Evolutionary conservation across 2,113 vertebrate genomes (phyloP).

Genomic region (Pimephales promelas): DNA sequence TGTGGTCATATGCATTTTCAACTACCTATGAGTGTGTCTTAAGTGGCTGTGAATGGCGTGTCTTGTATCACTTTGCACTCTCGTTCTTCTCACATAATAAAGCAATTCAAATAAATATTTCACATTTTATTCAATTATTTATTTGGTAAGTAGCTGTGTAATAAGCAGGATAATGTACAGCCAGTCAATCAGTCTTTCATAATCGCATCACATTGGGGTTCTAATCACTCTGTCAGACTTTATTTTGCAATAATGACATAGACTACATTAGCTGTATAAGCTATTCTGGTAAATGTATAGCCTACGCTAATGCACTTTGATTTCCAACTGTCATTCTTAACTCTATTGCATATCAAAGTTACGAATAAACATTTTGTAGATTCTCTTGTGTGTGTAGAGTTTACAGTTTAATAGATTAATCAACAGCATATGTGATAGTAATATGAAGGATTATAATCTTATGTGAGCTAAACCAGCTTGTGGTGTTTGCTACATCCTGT

Average conservation of each 20-base stretch:
- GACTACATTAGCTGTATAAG: constrained; percentile 8
- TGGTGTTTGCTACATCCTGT: constrained; percentile 59
- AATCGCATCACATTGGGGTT: background rate
- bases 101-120: background rate
- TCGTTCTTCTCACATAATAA: background rate
- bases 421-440: background rate
- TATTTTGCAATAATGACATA: constrained; percentile 14
- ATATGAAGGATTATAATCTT: constrained; percentile 10
- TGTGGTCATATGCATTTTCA: too few species aligned
- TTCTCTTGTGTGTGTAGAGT: constrained; percentile 1
- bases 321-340: background rate
- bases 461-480: background rate
- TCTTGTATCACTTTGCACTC: background rate
- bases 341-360: background rate
- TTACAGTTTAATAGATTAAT: constrained; percentile 18
- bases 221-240: constrained; percentile 4
- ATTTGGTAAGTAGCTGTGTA: constrained; percentile 1
- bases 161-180: constrained; percentile 22
- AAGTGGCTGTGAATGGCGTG: too few species aligned
- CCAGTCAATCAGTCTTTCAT: background rate
- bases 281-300: too few species aligned
- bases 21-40: too few species aligned
- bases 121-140: constrained; percentile 18
- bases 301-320: background rate
- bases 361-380: background rate